Percentiles rank a stretch among this genome's conserved stretches.
Evolutionary conservation across 64 coral and sea anemone species (phyloP).

Genomic region (Anthopleura sola): DNA sequence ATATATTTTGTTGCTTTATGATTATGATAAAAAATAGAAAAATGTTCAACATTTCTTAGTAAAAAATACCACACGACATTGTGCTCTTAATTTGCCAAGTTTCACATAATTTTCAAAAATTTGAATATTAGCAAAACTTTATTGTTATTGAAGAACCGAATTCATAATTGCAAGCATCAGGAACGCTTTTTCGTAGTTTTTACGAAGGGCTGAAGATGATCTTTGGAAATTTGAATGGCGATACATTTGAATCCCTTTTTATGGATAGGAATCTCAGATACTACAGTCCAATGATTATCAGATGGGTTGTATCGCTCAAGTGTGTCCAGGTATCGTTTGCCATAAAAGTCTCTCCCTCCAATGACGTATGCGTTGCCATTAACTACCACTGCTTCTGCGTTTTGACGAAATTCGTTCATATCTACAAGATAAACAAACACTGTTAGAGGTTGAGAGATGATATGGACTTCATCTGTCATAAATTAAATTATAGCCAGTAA

Average conservation of each 20-base stretch:
- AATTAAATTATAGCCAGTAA: no score
- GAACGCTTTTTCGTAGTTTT: background rate
- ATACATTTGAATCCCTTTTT: constrained; percentile 66
- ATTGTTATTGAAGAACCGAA: no score
- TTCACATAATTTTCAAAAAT: no score
- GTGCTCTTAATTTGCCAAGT: no score
- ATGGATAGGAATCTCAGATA: constrained; percentile 42
- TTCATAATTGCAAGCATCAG: background rate
- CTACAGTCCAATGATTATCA: constrained; percentile 27
- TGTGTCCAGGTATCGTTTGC: constrained; percentile 48
- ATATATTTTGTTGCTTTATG: no score
- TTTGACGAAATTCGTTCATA: constrained; percentile 70
- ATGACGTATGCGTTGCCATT: constrained; percentile 57
- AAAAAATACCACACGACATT: no score
- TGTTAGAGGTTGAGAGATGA: background rate
- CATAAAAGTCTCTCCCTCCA: constrained; percentile 60
- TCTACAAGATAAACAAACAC: background rate
- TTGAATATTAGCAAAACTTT: no score
- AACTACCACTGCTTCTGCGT: constrained; percentile 58
- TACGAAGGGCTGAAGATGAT: background rate
- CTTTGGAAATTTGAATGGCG: background rate
- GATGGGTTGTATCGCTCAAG: constrained; percentile 64
- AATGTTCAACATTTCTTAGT: no score
- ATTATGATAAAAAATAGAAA: no score
- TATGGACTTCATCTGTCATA: background rate